These are phyloP conservation scores for Plagodis dolabraria DNA, from an alignment of 2,888 invertebrate species.

Conservation along the genomic window DNA sequence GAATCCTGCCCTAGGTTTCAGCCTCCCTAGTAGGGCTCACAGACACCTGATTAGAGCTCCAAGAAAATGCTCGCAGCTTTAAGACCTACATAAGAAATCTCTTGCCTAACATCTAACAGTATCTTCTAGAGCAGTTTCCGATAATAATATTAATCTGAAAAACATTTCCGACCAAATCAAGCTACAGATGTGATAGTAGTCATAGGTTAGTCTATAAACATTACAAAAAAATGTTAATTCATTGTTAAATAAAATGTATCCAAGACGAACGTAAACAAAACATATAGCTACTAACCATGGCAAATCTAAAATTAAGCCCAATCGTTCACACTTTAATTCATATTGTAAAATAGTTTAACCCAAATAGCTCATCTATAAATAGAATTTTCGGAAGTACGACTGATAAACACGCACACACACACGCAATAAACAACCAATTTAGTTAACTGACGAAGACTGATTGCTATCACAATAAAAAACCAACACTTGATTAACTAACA, in stretches of 20 bases:
- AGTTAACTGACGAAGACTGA: constrained; percentile 31
- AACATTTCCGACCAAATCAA: too few species aligned
- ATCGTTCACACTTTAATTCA: constrained; percentile 9
- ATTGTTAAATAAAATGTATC: neutral
- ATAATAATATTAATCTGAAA: too few species aligned
- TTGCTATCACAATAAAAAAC: constrained; percentile 34
- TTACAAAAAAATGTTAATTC: too few species aligned
- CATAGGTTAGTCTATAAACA: too few species aligned
- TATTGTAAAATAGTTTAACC: constrained; percentile 15
- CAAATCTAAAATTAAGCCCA: constrained; percentile 15
- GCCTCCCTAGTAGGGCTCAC: too few species aligned
- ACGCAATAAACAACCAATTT: constrained; percentile 39
- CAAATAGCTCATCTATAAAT: constrained; percentile 17
- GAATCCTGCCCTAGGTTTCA: too few species aligned
- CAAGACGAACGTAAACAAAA: neutral
- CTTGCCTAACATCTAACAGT: too few species aligned
- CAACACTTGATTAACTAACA: constrained; percentile 24
- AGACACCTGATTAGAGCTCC: too few species aligned
- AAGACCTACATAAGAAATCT: too few species aligned
- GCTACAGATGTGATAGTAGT: too few species aligned
- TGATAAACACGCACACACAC: constrained; percentile 39
- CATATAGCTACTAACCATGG: neutral
- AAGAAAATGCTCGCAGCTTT: too few species aligned
- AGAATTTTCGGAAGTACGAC: constrained; percentile 25
- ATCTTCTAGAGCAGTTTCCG: too few species aligned